phyloP scores from a whole-genome alignment of 2,113 vertebrate species.

The Ptilonorhynchus violaceus region DNA sequence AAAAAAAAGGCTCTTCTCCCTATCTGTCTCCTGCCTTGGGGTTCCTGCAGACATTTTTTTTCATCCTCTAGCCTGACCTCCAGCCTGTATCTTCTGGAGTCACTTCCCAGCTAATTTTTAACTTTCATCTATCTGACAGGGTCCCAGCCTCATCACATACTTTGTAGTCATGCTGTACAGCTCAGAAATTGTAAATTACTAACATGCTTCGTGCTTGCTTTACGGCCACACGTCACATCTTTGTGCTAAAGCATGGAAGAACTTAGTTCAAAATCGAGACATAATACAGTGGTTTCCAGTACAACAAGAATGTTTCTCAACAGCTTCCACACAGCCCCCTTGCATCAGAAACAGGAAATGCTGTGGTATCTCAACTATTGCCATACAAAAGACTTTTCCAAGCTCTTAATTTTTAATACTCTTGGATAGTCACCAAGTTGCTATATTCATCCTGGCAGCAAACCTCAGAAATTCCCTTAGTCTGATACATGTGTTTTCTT shows the following conservation, averaged over 20 bases:
- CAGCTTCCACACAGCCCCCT: neutral
- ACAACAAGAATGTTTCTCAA: neutral
- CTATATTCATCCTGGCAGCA: neutral
- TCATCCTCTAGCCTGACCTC: neutral
- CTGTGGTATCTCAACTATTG: neutral
- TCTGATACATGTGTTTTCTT: neutral
- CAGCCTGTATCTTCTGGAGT: neutral
- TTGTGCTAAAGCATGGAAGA: neutral
- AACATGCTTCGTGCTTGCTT: neutral
- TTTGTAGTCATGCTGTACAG: neutral
- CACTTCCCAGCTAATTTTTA: neutral
- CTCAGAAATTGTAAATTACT: neutral
- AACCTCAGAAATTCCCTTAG: neutral
- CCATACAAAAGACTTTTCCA: neutral
- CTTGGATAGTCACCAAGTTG: neutral
- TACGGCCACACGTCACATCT: neutral
- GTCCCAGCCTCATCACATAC: neutral
- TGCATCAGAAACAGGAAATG: neutral
- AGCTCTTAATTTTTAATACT: neutral
- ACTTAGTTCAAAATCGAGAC: neutral
- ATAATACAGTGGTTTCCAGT: neutral
- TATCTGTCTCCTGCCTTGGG: neutral
- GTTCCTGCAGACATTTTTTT: neutral
- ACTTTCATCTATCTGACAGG: neutral
- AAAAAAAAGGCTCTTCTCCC: neutral